A percentile compares a stretch with the other conserved stretches of the same genome.
phyloP scores from a whole-genome alignment of 2,888 invertebrate species.

The Nebria salina region DNA sequence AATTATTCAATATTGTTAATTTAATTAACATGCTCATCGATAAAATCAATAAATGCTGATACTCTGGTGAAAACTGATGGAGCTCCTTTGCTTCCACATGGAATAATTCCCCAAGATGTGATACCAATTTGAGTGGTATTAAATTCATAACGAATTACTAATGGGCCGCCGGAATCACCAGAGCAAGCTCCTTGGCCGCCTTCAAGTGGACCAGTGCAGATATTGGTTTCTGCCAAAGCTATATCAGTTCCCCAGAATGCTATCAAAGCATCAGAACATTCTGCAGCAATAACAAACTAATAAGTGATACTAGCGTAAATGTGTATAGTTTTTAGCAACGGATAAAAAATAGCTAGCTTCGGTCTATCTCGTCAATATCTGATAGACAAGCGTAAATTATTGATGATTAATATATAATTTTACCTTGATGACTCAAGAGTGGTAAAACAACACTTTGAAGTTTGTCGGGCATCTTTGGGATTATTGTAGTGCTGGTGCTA shows the following conservation, averaged over 20 bases:
- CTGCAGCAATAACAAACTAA: constrained; percentile 54
- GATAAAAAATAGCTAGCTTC: too few species aligned
- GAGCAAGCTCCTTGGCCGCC: constrained; percentile 66
- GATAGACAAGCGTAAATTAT: constrained; percentile 13
- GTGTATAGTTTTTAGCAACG: background rate
- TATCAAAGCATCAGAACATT: constrained; percentile 61
- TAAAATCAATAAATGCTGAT: constrained; percentile 64
- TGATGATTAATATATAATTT: too few species aligned
- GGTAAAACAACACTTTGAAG: constrained; percentile 57
- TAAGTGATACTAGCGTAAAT: too few species aligned
- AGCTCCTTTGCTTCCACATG: constrained; percentile 65
- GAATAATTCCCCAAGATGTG: constrained; percentile 67
- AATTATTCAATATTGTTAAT: constrained; percentile 29
- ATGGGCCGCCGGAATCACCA: constrained; percentile 69
- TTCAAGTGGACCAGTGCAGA: constrained; percentile 66
- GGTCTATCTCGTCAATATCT: background rate
- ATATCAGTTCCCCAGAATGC: constrained; percentile 58
- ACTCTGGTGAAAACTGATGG: constrained; percentile 68
- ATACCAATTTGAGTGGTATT: constrained; percentile 61
- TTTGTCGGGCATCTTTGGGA: constrained; percentile 52
- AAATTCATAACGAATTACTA: constrained; percentile 57
- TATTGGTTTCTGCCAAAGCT: constrained; percentile 63
- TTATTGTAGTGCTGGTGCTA: constrained; percentile 51
- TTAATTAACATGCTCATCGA: constrained; percentile 50
- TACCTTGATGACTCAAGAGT: constrained; percentile 52